phyloP scores from a whole-genome alignment of 2,797 vertebrate genomes.

The Parauchenoglanis ngamensis region DNA sequence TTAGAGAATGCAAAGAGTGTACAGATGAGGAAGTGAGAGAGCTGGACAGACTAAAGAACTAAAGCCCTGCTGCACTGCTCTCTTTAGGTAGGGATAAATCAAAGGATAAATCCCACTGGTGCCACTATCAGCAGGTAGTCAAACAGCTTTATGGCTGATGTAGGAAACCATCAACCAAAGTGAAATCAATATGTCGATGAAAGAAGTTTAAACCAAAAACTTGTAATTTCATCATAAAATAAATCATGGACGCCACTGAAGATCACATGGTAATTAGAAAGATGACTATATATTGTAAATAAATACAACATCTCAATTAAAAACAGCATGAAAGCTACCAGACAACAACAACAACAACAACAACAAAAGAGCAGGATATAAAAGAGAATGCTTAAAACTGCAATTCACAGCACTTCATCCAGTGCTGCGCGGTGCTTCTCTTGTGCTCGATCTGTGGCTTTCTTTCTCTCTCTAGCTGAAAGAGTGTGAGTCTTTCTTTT shows the following conservation, averaged over 20 bases:
- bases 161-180: not conserved
- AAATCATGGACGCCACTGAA: not conserved
- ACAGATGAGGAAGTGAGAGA: not conserved
- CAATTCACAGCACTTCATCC: not conserved
- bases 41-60: not conserved
- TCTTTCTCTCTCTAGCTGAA: not conserved
- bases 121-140: not conserved
- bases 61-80: not conserved
- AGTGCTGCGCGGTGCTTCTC: not conserved
- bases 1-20: not conserved
- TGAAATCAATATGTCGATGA: not conserved
- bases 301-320: not conserved
- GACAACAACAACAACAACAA: not conserved
- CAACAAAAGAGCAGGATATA: not conserved
- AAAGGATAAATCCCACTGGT: not conserved
- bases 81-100: not conserved
- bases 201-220: not conserved
- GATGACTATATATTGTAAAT: not conserved
- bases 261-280: not conserved
- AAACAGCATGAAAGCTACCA: not conserved
- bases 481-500: not conserved
- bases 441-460: not conserved
- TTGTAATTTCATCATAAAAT: not conserved
- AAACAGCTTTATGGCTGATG: not conserved
- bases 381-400: conserved; percentile 12